phyloP scores from a whole-genome alignment of 2,888 invertebrate species.

The Herminia tarsipennalis region DNA sequence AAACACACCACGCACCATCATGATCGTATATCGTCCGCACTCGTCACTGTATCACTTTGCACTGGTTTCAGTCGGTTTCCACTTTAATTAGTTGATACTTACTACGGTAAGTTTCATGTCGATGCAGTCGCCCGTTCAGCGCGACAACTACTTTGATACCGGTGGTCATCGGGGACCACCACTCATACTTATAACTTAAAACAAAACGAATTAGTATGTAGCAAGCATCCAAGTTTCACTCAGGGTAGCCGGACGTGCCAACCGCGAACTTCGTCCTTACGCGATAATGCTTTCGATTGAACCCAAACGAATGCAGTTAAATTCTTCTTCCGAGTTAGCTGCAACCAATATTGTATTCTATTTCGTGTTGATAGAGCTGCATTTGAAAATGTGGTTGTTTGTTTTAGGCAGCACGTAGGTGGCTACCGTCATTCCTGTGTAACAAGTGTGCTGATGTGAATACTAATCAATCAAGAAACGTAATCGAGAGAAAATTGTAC shows the following conservation, averaged over 20 bases:
- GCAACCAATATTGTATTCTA: slow-evolving; percentile 42
- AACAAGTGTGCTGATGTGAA: slow-evolving; percentile 69
- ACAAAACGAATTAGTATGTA: slow-evolving; percentile 72
- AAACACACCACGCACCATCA: slow-evolving; percentile 65
- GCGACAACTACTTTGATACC: slow-evolving; percentile 64
- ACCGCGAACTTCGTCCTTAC: slow-evolving; percentile 64
- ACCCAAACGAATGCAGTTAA: slow-evolving; percentile 61
- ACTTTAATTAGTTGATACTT: slow-evolving; percentile 58
- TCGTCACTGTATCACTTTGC: slow-evolving; percentile 44
- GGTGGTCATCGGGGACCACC: slow-evolving; percentile 53
- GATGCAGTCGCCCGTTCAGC: slow-evolving; percentile 67
- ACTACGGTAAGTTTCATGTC: slow-evolving; percentile 70
- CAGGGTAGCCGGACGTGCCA: slow-evolving; percentile 68
- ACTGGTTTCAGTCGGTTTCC: slow-evolving; percentile 37
- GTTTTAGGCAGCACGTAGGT: slow-evolving; percentile 56
- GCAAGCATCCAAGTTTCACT: slow-evolving; percentile 72
- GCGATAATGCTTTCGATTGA: slow-evolving; percentile 70
- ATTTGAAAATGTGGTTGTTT: slow-evolving; percentile 23
- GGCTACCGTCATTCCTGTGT: slow-evolving; percentile 78
- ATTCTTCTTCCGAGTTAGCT: slow-evolving; percentile 46
- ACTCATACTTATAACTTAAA: slow-evolving; percentile 82
- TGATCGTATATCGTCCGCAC: slow-evolving; percentile 26
- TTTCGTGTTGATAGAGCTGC: slow-evolving; percentile 36
- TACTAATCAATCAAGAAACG: slow-evolving; percentile 72
- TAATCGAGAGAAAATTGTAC: slow-evolving; percentile 82